phyloP scores from a whole-genome alignment of 2,888 invertebrate genomes.

The Rhogogaster chlorosoma region DNA sequence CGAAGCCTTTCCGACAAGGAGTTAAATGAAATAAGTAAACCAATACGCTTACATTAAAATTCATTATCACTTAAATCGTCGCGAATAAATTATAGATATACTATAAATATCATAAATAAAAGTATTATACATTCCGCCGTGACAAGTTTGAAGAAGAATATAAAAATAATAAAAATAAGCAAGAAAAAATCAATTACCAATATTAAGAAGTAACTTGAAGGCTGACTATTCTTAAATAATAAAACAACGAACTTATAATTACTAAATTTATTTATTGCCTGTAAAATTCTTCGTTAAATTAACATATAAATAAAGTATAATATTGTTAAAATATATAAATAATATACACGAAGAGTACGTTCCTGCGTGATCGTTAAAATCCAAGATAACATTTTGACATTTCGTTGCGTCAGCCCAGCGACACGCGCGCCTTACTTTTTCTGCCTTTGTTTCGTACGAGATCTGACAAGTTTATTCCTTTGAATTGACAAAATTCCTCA shows the following conservation, averaged over 20 bases:
- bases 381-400: conserved; percentile 61
- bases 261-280: conserved; percentile 33
- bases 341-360: background rate
- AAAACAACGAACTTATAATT: conserved; percentile 15
- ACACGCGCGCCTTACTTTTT: background rate
- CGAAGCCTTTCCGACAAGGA: conserved; percentile 55
- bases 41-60: conserved; percentile 47
- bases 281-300: background rate
- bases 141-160: conserved; percentile 5
- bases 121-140: conserved; percentile 43
- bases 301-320: background rate
- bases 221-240: conserved; percentile 58
- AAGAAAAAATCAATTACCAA: conserved; percentile 42
- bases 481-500: background rate
- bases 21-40: conserved; percentile 47
- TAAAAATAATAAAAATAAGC: conserved; percentile 53
- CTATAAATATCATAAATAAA: conserved; percentile 13
- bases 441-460: conserved; percentile 51
- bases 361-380: conserved; percentile 11
- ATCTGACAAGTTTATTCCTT: conserved; percentile 21
- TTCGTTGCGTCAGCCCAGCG: conserved; percentile 66
- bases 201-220: conserved; percentile 57
- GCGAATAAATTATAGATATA: background rate
- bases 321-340: conserved; percentile 3
- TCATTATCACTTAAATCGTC: conserved; percentile 45